A percentile compares a stretch with the other conserved stretches of the same genome.
Conservation (phyloP, 2,888 invertebrate species). For the Hecatera dysodea region DNA sequence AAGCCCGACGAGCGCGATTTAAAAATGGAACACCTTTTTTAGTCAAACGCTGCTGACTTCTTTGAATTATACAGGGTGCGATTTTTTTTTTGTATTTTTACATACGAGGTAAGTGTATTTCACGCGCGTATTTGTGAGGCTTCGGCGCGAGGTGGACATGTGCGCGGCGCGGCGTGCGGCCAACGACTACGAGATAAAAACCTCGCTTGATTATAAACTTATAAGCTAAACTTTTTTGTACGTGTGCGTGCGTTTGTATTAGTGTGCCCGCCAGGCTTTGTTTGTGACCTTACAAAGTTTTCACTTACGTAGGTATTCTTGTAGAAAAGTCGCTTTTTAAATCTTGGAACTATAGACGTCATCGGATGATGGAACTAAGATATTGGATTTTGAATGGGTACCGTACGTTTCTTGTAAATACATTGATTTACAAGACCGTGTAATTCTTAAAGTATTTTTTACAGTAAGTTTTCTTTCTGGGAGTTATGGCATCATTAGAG, state of each 20-base stretch:
- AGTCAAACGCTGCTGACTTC: conserved; percentile 78
- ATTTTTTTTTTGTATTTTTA: conserved; percentile 77
- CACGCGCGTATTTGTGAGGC: conserved; percentile 82
- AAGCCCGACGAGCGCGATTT: conserved; percentile 75
- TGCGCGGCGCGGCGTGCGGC: conserved; percentile 86
- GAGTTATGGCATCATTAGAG: background rate
- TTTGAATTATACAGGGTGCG: conserved; percentile 72
- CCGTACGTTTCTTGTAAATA: background rate
- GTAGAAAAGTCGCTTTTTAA: conserved; percentile 56
- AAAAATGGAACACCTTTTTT: conserved; percentile 82
- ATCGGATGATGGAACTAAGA: conserved; percentile 14
- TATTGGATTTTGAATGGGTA: conserved; percentile 5
- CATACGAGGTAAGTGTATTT: conserved; percentile 76
- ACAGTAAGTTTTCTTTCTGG: background rate
- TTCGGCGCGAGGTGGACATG: conserved; percentile 83
- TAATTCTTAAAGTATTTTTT: too few relatives aligned
- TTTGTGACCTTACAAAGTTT: conserved; percentile 87
- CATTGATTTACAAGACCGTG: background rate
- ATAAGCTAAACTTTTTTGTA: conserved; percentile 89
- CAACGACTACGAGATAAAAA: conserved; percentile 90
- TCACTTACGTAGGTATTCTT: conserved; percentile 76
- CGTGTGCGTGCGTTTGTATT: conserved; percentile 85
- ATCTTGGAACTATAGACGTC: conserved; percentile 36
- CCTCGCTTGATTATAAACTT: conserved; percentile 90
- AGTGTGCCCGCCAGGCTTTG: conserved; percentile 85